Base-by-base conservation (phyloP, 2,113 vertebrate species). In the Ceratotherium simum region DNA sequence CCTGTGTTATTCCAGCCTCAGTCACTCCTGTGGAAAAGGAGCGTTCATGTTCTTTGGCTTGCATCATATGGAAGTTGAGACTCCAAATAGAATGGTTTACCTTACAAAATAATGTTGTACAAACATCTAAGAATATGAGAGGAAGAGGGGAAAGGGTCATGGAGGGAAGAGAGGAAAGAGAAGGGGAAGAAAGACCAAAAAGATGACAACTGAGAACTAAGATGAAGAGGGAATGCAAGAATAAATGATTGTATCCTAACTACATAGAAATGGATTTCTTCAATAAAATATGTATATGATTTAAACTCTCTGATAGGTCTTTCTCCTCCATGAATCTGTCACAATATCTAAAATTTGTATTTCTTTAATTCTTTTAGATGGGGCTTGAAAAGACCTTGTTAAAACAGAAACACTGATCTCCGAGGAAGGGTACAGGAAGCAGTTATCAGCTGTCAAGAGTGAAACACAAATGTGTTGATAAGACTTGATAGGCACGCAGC, bases 301-400 rank as follows among this genome's bases (percentile, higher is more conserved):
- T 88, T 88, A 72, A 48, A 39, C 2, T 78, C 18, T 56, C 12
- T 21, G 33, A 39, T 14, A 36, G 39, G n/a, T 36, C 23, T 92
- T 67, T 79, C 21, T 69, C 27, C 46, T 89, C 25, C 25, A 67
- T 27, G n/a, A 25, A 51, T 33, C 70, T 97, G 84, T 93, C 95
- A 94, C 48, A 67, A 46, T 69, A 27, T 58, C 42, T 91, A 81
- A 78, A 60, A 80, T 70, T 62, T 73, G 25, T 70, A 13, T n/a
- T 84, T 80, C 58, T 39, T 87, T 97, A 76, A 96, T 91, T 91
- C 88, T 88, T 82, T 82, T 21, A n/a, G 83, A 97, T n/a, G 60
- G 81, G 42, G 48, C 89, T 89, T 51, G 42, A 54, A 46, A 80
- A 89, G 91, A 89, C 91, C 80, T 23, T 56, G 85, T 96, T 88